Evolutionary conservation across 2,797 vertebrate genomes (phyloP).

Genomic region (Melanotaenia boesemani): DNA sequence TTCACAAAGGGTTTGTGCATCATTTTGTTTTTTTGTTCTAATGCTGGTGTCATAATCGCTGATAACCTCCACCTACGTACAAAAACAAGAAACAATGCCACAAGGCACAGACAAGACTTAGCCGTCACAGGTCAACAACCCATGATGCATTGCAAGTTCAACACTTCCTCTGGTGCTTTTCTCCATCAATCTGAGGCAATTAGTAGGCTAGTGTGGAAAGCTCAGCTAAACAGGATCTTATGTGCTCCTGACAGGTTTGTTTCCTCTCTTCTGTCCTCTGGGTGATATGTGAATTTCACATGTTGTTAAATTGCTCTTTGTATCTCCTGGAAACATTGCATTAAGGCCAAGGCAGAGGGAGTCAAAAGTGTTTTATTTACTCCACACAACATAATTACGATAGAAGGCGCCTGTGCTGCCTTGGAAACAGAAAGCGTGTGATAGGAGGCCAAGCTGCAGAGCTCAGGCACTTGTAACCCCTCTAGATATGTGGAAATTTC

Average conservation of each 20-base stretch:
- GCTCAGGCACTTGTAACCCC: slow-evolving; percentile 35
- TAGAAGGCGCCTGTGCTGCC: slow-evolving; percentile 11
- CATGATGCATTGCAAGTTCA: slow-evolving; percentile 57
- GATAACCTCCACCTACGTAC: slow-evolving; percentile 41
- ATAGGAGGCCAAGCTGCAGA: slow-evolving; percentile 10
- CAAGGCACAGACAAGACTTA: slow-evolving; percentile 47
- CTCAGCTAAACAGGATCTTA: slow-evolving; percentile 53
- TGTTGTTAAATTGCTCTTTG: slow-evolving; percentile 60
- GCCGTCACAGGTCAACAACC: slow-evolving; percentile 53
- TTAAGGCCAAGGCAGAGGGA: slow-evolving; percentile 7
- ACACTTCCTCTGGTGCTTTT: slow-evolving; percentile 53
- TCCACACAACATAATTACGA: slow-evolving; percentile 30
- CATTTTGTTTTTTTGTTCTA: slow-evolving; percentile 7
- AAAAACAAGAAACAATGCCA: slow-evolving; percentile 2
- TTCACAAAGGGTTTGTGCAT: slow-evolving; percentile 34
- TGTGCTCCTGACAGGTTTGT: slow-evolving; percentile 24
- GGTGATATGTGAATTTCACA: slow-evolving; percentile 51
- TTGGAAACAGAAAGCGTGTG: slow-evolving; percentile 34
- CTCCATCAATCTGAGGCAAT: slow-evolving; percentile 67
- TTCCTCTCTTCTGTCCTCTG: slow-evolving; percentile 36
- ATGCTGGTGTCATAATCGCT: slow-evolving; percentile 14
- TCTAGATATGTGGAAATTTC: slow-evolving; percentile 31
- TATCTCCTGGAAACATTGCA: slow-evolving; percentile 39
- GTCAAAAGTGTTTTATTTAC: slow-evolving; percentile 40
- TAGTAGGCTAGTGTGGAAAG: slow-evolving; percentile 41